Percentiles rank a stretch among this genome's conserved stretches.
Conservation (phyloP, 1,140 invertebrate species). For the Sesamia nonagrioides region DNA sequence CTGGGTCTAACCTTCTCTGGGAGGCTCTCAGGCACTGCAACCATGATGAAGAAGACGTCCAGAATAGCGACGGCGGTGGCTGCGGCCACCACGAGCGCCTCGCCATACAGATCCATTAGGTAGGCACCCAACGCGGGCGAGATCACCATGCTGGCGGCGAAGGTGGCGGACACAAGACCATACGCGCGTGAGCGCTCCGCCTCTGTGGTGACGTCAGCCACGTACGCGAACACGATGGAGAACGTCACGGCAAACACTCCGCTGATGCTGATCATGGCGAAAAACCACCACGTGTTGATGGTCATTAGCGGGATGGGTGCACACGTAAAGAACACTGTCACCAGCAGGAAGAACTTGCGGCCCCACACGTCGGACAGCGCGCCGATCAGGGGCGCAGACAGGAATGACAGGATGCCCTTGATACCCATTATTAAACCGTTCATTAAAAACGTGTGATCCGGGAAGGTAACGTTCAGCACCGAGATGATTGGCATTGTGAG, state of each 20-base stretch:
- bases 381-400: constrained; percentile 98
- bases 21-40: constrained; percentile 98
- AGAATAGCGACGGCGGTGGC: constrained; percentile 98
- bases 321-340: constrained; percentile 99
- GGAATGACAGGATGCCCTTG: constrained; percentile 98
- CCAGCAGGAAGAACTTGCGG: constrained; percentile 98
- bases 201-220: constrained; percentile 99
- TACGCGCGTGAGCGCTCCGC: constrained; percentile 98
- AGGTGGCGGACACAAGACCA: constrained; percentile 99
- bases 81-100: constrained; percentile 98
- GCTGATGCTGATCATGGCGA: constrained; percentile 99
- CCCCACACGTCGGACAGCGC: constrained; percentile 99
- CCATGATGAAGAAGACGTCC: constrained; percentile 99
- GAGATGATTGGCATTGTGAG: constrained; percentile 99
- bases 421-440: constrained; percentile 99
- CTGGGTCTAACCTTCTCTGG: constrained; percentile 96
- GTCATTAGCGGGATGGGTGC: constrained; percentile 99
- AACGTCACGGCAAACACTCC: constrained; percentile 99
- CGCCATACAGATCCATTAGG: constrained; percentile 95
- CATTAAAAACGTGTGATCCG: constrained; percentile 99
- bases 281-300: constrained; percentile 99
- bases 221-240: constrained; percentile 99
- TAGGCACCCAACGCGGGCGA: constrained; percentile 98
- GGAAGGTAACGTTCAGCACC: constrained; percentile 98
- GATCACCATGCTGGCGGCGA: constrained; percentile 99